phyloP scores from a whole-genome alignment of 2,113 vertebrate species.

The Cyprinodon variegatus region DNA sequence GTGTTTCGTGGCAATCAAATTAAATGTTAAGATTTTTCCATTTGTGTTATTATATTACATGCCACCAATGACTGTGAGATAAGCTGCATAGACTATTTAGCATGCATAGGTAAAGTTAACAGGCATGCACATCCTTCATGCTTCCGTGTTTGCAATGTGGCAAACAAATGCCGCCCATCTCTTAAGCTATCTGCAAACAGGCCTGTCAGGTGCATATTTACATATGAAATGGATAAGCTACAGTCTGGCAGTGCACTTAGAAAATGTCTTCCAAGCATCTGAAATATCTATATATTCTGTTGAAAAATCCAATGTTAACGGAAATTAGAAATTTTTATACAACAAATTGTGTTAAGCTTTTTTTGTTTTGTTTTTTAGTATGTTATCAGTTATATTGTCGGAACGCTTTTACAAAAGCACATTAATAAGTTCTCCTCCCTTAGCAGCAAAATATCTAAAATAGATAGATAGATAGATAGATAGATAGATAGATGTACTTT shows the following conservation, averaged over 20 bases:
- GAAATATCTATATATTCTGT: constrained; percentile 3
- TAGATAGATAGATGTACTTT: too few relatives aligned
- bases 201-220: constrained; percentile 46
- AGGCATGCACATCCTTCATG: neutral
- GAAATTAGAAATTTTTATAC: neutral
- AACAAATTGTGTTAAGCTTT: neutral
- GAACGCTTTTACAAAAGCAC: neutral
- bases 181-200: constrained; percentile 58
- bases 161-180: constrained; percentile 31
- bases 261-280: neutral
- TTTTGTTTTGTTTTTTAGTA: neutral
- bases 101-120: constrained; percentile 49
- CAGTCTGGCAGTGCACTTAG: constrained; percentile 7
- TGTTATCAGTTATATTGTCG: neutral
- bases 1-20: neutral
- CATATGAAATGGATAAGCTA: constrained; percentile 33
- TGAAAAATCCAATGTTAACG: neutral
- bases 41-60: constrained; percentile 17
- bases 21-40: neutral
- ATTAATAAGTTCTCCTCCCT: neutral
- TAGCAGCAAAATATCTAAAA: neutral
- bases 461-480: too few relatives aligned
- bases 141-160: constrained; percentile 42
- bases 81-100: constrained; percentile 39
- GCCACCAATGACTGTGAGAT: constrained; percentile 20